Percentiles rank a stretch among this genome's conserved stretches.
These are phyloP conservation scores for Eupithecia subfuscata DNA, from an alignment of 2,888 invertebrate species.

Conservation along the genomic window DNA sequence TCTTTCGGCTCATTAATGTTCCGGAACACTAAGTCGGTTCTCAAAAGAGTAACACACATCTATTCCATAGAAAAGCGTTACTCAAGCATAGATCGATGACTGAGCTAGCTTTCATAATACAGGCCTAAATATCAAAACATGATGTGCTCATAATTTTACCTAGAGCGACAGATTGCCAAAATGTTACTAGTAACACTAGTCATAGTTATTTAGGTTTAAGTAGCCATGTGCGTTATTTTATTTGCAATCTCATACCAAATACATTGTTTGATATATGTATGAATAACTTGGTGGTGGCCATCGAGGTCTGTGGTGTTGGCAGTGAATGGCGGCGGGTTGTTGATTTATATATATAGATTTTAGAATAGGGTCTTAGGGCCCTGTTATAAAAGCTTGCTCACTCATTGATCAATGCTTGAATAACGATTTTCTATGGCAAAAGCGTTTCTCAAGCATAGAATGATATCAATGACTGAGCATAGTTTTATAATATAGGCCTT, in stretches of 20 bases:
- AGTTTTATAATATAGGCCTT: not conserved
- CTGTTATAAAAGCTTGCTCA: not conserved
- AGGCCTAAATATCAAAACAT: not conserved
- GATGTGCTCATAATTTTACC: slow-evolving; percentile 6
- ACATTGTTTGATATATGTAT: slow-evolving; percentile 28
- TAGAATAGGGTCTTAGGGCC: not conserved
- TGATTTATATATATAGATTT: not conserved
- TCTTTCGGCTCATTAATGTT: too few relatives aligned
- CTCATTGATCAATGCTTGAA: not conserved
- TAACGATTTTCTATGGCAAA: not conserved
- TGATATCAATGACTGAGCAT: not conserved
- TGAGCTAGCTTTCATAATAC: too few relatives aligned
- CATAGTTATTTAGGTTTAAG: slow-evolving; percentile 53
- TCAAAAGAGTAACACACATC: too few relatives aligned
- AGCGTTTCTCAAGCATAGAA: not conserved
- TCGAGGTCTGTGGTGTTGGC: not conserved
- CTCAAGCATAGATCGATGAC: too few relatives aligned
- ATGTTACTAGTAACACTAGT: slow-evolving; percentile 65
- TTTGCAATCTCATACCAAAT: slow-evolving; percentile 56
- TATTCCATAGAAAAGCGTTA: too few relatives aligned
- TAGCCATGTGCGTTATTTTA: slow-evolving; percentile 51
- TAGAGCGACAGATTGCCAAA: slow-evolving; percentile 31
- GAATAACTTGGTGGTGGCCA: slow-evolving; percentile 35
- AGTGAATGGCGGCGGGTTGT: not conserved
- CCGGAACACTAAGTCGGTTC: too few relatives aligned